Evolutionary conservation across 2,113 vertebrate species (phyloP).

Genomic region (Vimba vimba): DNA sequence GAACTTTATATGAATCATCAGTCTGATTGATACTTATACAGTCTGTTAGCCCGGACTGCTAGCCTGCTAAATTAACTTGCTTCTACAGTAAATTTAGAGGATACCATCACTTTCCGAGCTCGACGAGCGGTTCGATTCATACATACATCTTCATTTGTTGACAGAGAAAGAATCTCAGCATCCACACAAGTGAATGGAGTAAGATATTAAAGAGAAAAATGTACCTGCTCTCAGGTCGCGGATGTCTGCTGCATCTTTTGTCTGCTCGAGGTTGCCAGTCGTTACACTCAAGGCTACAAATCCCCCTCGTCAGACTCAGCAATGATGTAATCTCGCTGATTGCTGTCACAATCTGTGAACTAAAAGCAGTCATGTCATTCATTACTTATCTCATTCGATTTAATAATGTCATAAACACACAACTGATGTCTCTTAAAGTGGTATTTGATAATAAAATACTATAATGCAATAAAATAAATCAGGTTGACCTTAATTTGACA

Average conservation of each 20-base stretch:
- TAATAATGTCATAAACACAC: background rate
- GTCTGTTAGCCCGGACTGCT: conserved; percentile 20
- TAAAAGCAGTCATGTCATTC: background rate
- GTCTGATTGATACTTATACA: background rate
- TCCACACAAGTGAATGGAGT: background rate
- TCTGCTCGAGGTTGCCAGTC: conserved; percentile 32
- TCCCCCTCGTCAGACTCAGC: background rate
- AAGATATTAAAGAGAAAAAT: conserved; percentile 16
- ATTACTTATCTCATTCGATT: background rate
- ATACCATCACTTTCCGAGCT: background rate
- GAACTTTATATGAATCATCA: background rate
- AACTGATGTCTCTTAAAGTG: background rate
- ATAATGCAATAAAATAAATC: background rate
- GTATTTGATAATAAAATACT: background rate
- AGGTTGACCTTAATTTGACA: background rate
- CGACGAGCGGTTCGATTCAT: conserved; percentile 10
- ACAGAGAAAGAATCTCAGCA: background rate
- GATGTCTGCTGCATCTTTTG: conserved; percentile 33
- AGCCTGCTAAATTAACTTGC: conserved; percentile 36
- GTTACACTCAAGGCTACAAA: background rate
- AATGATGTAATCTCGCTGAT: background rate
- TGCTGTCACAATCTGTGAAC: background rate
- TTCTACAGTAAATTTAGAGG: background rate
- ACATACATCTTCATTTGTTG: background rate
- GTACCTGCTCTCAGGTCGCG: conserved; percentile 37